Evolutionary conservation across 2,113 vertebrate genomes (phyloP).

Genomic region (Chascanopsetta lugubris): DNA sequence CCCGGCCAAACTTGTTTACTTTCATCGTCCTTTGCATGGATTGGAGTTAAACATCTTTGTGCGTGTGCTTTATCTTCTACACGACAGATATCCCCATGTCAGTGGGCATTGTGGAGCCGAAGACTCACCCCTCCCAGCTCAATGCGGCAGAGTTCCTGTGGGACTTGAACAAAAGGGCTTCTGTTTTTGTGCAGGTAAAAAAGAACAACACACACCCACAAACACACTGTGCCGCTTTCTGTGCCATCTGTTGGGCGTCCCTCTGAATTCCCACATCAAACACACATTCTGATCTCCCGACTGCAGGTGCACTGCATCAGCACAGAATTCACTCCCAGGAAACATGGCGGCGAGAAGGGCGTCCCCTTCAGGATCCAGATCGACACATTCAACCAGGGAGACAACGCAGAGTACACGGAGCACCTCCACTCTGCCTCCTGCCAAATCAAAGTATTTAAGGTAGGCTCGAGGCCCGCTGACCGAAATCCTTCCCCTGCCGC

Average conservation of each 20-base stretch:
- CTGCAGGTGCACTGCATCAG: constrained; percentile 96
- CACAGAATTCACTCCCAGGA: constrained; percentile 98
- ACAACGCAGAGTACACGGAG: constrained; percentile 90
- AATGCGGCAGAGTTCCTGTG: constrained; percentile 99
- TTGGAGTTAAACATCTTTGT: constrained; percentile 21
- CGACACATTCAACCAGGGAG: constrained; percentile 92
- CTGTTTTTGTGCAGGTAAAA: constrained; percentile 96
- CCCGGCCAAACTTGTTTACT: constrained; percentile 16
- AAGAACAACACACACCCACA: background rate
- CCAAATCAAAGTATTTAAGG: constrained; percentile 99
- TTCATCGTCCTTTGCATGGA: constrained; percentile 18
- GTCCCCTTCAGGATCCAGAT: constrained; percentile 97
- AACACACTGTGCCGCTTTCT: background rate
- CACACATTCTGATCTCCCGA: constrained; percentile 30
- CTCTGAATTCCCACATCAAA: constrained; percentile 39
- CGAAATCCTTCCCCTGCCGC: background rate
- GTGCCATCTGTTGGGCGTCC: constrained; percentile 7
- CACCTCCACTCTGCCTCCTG: constrained; percentile 98
- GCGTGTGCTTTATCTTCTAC: constrained; percentile 37
- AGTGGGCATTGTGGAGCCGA: constrained; percentile 94
- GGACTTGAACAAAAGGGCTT: constrained; percentile 94
- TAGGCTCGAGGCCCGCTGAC: constrained; percentile 46
- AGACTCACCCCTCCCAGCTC: constrained; percentile 93
- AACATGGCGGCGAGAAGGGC: constrained; percentile 97
- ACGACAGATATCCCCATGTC: constrained; percentile 95